A percentile compares a stretch with the other conserved stretches of the same genome.
These are phyloP conservation scores for Noctua fimbriata DNA, from an alignment of 2,888 invertebrate genomes.

Conservation along the genomic window DNA sequence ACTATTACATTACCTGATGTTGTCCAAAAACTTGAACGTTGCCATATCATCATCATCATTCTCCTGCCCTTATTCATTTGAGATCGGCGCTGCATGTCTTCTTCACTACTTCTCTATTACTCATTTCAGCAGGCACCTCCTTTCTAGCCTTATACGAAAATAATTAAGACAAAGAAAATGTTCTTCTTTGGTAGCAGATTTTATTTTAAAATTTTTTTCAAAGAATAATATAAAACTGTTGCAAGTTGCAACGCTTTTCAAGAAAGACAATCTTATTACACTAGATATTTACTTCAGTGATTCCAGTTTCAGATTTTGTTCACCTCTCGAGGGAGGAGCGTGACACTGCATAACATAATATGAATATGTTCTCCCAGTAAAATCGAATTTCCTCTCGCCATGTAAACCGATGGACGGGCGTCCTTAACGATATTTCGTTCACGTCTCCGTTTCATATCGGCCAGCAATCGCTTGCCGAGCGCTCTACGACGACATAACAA, in stretches of 20 bases:
- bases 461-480: slow-evolving; percentile 71
- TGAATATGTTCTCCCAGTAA: slow-evolving; percentile 60
- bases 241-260: slow-evolving; percentile 2
- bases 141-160: neutral
- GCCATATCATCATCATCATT: neutral
- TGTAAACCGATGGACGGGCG: slow-evolving; percentile 56
- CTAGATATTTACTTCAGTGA: slow-evolving; percentile 53
- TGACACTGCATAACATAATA: slow-evolving; percentile 63
- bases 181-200: neutral
- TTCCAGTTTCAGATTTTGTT: slow-evolving; percentile 54
- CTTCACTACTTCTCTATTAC: neutral
- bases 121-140: neutral
- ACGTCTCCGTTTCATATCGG: slow-evolving; percentile 77
- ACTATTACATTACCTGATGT: slow-evolving; percentile 5
- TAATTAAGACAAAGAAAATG: neutral
- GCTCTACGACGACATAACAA: slow-evolving; percentile 75
- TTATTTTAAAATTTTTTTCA: neutral
- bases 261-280: slow-evolving; percentile 30
- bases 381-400: slow-evolving; percentile 57
- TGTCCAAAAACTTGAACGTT: neutral
- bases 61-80: neutral
- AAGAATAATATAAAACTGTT: neutral
- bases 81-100: neutral
- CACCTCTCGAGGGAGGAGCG: slow-evolving; percentile 53
- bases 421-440: slow-evolving; percentile 73